Evolutionary conservation across 2,888 invertebrate species (phyloP), one percentile per base, ranked within the genome.

Genomic region (Himalopsyche tibetana): DNA sequence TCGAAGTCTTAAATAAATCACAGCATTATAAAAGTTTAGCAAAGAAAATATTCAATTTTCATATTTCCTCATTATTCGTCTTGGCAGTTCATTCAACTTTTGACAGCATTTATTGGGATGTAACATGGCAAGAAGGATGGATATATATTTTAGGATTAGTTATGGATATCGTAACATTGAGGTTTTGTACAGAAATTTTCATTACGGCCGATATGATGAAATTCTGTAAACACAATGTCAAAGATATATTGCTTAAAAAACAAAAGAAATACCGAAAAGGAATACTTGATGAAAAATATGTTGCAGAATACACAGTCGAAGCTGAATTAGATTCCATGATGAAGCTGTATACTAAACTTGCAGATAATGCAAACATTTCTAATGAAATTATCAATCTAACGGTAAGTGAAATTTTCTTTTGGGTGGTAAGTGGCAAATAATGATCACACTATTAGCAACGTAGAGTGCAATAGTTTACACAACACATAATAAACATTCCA

Each of bases 331-430:
- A 80, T 28, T 40, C 19, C 5, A 42, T 80, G 19, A 80, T 80
- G 42, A 36, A 80, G 19, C 3, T 80, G 19, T 80, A 45, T 42
- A 51, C 11, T 12, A 80, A 80, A 28, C 6, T 80, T 6, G 80
- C 51, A 40, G 45, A 40, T 11, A 80, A 80, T 42, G 51, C 42
- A 19, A 51, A 42, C 2, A 80, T n/a, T 19, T 80, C 80, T n/a
- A 80, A 80, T 80, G 5, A 42, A 15, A n/a, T 80, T n/a, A 38
- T 80, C 5, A 80, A 80, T 28, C 6, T 80, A 19, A 5, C 80
- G 45, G 80, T 80, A 45, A 45, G 19, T 19, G 11, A 8, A 19
- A 9, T 63, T 63, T 63, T 63, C 28, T 19, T 19, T 19, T 63
- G 28, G 9, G n/a, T 63, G 28, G 9, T 28, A 9, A 19, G 19